Evolutionary conservation across 2,113 vertebrate species (phyloP), one percentile per base, ranked within the genome.

Genomic region (Cyrtonyx montezumae): DNA sequence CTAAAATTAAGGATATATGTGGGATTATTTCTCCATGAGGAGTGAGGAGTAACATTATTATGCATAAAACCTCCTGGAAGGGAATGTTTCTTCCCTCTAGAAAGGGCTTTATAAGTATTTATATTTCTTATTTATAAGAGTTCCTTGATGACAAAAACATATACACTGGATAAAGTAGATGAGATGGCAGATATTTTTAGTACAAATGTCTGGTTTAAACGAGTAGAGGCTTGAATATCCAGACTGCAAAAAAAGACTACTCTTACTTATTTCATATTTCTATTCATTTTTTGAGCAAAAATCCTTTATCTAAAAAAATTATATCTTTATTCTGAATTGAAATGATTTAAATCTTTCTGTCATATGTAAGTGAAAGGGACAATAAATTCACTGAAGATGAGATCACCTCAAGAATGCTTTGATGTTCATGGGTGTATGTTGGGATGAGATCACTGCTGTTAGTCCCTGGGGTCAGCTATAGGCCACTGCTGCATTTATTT

Each of bases 351-450:
- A 25, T 66, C 16, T 49, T 94, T 70, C 18, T 68, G 2, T 46
- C 74, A 4, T 14, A 6, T 66, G 21, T 56, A 36, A 6, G 75
- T 82, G 61, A 45, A 75, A 91, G 73, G 43, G 37, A 15, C 42
- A 78, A 26, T 71, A 70, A 55, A 42, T 65, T 77, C 13, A 25
- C 17, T 30, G 65, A 67, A 67, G 22, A 48, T 59, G 71, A 84
- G 71, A 91, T 53, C 26, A 84, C 22, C 4, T 13, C 9, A 74
- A 42, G 46, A 78, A 77, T 88, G 36, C 25, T 46, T 34, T 74
- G 55, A 42, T n/a, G 2, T 77, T 86, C 40, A 36, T 1, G 2
- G 36, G 21, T 0, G 0, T 48, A 53, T 32, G 51, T 22, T 9
- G 25, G 49, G 37, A 49, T 40, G 51, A 84, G 73, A 53, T 87